Conservation (phyloP, 2,888 invertebrate genomes). For the Apamea sordens region DNA sequence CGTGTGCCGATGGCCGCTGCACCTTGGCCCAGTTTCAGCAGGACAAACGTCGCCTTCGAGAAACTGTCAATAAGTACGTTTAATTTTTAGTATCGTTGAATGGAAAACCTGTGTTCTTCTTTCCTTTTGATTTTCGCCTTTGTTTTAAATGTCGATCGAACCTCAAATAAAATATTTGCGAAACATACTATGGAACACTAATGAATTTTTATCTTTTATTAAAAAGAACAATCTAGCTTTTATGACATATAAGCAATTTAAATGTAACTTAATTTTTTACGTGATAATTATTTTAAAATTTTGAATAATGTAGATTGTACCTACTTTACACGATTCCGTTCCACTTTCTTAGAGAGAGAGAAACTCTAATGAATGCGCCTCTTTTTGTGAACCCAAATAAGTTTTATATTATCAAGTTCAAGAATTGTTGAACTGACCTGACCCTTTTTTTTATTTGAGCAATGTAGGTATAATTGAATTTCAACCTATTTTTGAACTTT, state of each 20-base stretch:
- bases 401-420: neutral
- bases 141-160: neutral
- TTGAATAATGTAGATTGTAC: too few species aligned
- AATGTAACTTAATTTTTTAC: too few species aligned
- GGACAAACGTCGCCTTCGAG: constrained; percentile 58
- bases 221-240: too few species aligned
- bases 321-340: too few species aligned
- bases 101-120: neutral
- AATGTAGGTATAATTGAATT: neutral
- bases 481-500: neutral
- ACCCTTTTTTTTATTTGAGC: neutral
- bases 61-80: constrained; percentile 31
- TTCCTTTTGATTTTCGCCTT: neutral
- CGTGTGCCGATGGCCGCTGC: constrained; percentile 54
- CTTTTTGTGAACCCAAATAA: neutral
- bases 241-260: too few species aligned
- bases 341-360: too few species aligned
- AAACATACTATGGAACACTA: too few species aligned
- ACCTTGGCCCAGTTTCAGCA: constrained; percentile 66
- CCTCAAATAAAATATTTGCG: neutral
- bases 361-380: neutral
- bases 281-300: too few species aligned
- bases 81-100: neutral
- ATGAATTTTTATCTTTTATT: too few species aligned
- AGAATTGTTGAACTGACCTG: neutral